A percentile compares a stretch with the other conserved stretches of the same genome.
These are phyloP conservation scores for Tiaroga cobitis DNA, from an alignment of 2,797 vertebrate genomes.

Conservation along the genomic window DNA sequence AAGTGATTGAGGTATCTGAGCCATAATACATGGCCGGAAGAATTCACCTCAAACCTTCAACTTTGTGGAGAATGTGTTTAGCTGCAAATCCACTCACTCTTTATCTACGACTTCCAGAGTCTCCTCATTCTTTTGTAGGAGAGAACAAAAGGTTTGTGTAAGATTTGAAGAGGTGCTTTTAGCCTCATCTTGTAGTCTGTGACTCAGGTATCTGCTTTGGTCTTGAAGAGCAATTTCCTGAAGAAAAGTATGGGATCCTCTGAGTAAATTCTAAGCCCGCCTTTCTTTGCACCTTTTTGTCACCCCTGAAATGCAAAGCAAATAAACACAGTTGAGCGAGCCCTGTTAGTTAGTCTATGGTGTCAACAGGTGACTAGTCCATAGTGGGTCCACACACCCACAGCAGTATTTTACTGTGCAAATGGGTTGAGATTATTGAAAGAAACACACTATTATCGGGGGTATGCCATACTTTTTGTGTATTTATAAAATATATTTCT, in stretches of 20 bases:
- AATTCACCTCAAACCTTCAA: slow-evolving; percentile 4
- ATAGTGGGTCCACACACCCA: not conserved
- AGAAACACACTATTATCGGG: not conserved
- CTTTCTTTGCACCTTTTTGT: slow-evolving; percentile 61
- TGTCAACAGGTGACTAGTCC: slow-evolving; percentile 56
- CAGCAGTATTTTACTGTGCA: slow-evolving; percentile 22
- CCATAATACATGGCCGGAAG: not conserved
- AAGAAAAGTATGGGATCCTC: slow-evolving; percentile 65
- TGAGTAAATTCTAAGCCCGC: slow-evolving; percentile 70
- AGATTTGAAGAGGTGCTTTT: slow-evolving; percentile 80
- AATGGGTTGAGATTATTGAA: not conserved
- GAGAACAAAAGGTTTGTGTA: slow-evolving; percentile 75
- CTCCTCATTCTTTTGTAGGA: slow-evolving; percentile 68
- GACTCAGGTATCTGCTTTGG: slow-evolving; percentile 75
- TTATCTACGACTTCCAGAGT: slow-evolving; percentile 73
- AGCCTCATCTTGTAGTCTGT: slow-evolving; percentile 75
- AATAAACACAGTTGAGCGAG: slow-evolving; percentile 45
- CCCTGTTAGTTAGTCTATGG: slow-evolving; percentile 48
- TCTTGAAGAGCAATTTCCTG: slow-evolving; percentile 76
- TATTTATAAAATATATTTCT: not conserved
- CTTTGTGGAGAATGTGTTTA: slow-evolving; percentile 75
- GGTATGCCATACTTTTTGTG: not conserved
- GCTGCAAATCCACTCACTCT: slow-evolving; percentile 53
- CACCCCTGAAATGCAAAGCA: slow-evolving; percentile 70
- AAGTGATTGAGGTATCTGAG: not conserved